Evolutionary conservation across 1,140 invertebrate genomes (phyloP).

Genomic region (Hypsibius dujardini): DNA sequence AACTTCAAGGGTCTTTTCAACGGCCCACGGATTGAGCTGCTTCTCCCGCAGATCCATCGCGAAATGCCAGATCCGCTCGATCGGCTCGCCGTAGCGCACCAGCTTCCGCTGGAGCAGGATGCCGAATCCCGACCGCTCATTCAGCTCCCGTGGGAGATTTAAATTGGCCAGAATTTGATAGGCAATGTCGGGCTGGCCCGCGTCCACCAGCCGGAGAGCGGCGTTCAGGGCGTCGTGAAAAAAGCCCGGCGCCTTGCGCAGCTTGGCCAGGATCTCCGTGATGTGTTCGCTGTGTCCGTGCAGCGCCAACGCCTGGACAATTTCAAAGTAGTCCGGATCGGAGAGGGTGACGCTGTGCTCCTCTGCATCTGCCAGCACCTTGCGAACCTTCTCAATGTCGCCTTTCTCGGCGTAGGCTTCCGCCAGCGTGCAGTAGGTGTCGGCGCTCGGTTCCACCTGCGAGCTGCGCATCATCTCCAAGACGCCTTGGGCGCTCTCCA

Average conservation of each 20-base stretch:
- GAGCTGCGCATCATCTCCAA: conserved; percentile 54
- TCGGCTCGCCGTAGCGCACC: conserved; percentile 18
- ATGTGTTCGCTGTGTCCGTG: conserved; percentile 45
- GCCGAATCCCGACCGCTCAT: conserved; percentile 16
- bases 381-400: conserved; percentile 43
- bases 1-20: neutral
- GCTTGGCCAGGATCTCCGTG: conserved; percentile 41
- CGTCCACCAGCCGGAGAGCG: conserved; percentile 48
- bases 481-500: conserved; percentile 55
- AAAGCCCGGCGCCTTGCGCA: conserved; percentile 44
- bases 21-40: neutral
- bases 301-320: conserved; percentile 45
- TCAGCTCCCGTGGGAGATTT: conserved; percentile 20
- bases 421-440: conserved; percentile 53
- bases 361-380: conserved; percentile 38
- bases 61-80: conserved; percentile 9
- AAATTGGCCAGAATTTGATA: conserved; percentile 31
- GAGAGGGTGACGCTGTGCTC: conserved; percentile 44
- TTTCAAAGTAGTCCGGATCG: conserved; percentile 49
- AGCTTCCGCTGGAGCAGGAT: conserved; percentile 17
- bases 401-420: conserved; percentile 54
- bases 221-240: conserved; percentile 52
- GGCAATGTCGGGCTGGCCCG: conserved; percentile 43
- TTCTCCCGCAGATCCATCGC: neutral
- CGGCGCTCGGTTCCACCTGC: conserved; percentile 48